Conservation (phyloP, 2,113 vertebrate genomes). For the Ammodytes marinus region DNA sequence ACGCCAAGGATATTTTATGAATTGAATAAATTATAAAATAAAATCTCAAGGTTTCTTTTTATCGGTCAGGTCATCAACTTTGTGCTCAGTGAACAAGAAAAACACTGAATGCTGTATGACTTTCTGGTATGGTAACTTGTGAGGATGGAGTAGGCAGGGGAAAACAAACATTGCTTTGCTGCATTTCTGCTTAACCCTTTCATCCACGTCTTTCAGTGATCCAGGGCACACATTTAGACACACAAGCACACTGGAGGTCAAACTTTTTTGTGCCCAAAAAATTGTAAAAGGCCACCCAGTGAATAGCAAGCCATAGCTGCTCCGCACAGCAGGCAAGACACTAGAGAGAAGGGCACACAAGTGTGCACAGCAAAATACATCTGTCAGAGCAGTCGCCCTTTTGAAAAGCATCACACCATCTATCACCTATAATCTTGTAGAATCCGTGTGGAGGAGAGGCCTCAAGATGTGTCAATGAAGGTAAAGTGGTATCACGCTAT, state of each 20-base stretch:
- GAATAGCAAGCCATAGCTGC: conserved; percentile 63
- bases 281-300: conserved; percentile 61
- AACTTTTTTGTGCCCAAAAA: conserved; percentile 53
- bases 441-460: conserved; percentile 53
- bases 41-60: neutral
- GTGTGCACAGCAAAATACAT: conserved; percentile 41
- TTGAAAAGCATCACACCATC: conserved; percentile 62
- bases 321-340: conserved; percentile 45
- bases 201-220: conserved; percentile 14
- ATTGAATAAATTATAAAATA: neutral
- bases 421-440: conserved; percentile 56
- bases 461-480: conserved; percentile 68
- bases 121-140: neutral
- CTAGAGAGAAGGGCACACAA: conserved; percentile 55
- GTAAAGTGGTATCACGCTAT: conserved; percentile 50
- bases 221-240: conserved; percentile 10
- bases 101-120: neutral
- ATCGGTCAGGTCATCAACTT: neutral
- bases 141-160: neutral
- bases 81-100: neutral
- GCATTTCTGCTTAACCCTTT: conserved; percentile 30
- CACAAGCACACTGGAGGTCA: conserved; percentile 53
- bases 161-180: conserved; percentile 30
- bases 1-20: conserved; percentile 5
- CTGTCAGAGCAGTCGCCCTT: conserved; percentile 55